Conservation (phyloP, 2,888 invertebrate species). For the Coelogynopora nodosa region DNA sequence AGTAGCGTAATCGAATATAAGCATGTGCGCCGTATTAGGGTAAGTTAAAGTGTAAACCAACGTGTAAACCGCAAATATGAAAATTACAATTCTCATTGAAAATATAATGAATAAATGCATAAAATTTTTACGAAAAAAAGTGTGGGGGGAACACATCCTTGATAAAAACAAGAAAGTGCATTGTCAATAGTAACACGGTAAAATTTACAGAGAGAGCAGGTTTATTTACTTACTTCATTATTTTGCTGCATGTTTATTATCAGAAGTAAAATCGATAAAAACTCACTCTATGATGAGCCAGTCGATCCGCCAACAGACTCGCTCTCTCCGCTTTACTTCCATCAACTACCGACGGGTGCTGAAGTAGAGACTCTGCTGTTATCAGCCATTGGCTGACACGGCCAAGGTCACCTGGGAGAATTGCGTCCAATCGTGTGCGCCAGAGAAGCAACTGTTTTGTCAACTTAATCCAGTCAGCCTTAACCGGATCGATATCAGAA, state of each 20-base stretch:
- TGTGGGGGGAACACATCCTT: too few relatives aligned
- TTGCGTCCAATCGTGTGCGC: conserved; percentile 81
- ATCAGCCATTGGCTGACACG: conserved; percentile 84
- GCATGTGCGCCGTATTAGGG: too few relatives aligned
- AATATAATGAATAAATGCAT: too few relatives aligned
- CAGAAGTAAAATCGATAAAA: too few relatives aligned
- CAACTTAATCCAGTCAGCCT: not conserved
- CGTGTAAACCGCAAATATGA: too few relatives aligned
- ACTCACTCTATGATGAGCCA: not conserved
- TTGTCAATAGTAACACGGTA: too few relatives aligned
- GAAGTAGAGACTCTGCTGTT: conserved; percentile 66
- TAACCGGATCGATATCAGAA: not conserved
- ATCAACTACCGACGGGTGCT: conserved; percentile 38
- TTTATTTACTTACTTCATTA: not conserved
- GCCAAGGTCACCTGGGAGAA: conserved; percentile 79
- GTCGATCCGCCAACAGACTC: not conserved
- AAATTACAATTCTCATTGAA: too few relatives aligned
- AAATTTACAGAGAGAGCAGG: not conserved
- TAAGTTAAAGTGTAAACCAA: too few relatives aligned
- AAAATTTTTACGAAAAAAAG: too few relatives aligned
- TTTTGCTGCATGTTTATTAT: not conserved
- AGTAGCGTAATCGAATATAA: too few relatives aligned
- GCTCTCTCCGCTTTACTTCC: not conserved
- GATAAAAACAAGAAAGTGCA: too few relatives aligned
- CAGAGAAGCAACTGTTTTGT: conserved; percentile 63